These are phyloP conservation scores for Acleris sparsana DNA, from an alignment of 2,888 invertebrate species.

Conservation along the genomic window DNA sequence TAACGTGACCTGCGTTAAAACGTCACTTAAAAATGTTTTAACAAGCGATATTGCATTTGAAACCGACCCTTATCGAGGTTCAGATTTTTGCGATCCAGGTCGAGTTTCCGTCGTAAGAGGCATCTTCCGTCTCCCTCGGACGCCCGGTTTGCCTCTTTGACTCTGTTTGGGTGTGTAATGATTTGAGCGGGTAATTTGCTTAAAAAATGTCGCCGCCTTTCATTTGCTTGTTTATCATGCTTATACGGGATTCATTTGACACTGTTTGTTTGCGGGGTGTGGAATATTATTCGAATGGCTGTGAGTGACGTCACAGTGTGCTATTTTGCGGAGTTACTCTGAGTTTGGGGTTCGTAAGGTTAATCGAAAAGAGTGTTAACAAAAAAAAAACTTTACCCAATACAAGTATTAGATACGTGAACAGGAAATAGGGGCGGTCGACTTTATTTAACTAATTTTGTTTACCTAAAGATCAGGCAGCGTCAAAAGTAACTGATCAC, in stretches of 20 bases:
- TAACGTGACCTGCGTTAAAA: neutral
- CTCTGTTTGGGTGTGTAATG: slow-evolving; percentile 82
- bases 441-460: no score
- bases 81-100: slow-evolving; percentile 38
- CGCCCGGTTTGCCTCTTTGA: slow-evolving; percentile 81
- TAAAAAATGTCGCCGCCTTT: slow-evolving; percentile 72
- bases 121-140: slow-evolving; percentile 61
- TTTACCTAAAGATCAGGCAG: no score
- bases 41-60: slow-evolving; percentile 32
- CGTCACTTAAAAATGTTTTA: slow-evolving; percentile 1
- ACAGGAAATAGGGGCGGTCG: no score
- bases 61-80: slow-evolving; percentile 27
- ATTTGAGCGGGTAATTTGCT: slow-evolving; percentile 78
- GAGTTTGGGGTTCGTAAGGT: neutral
- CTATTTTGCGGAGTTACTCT: neutral
- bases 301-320: neutral
- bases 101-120: slow-evolving; percentile 58
- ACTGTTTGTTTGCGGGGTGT: slow-evolving; percentile 31
- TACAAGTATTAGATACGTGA: no score
- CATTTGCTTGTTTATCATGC: slow-evolving; percentile 43
- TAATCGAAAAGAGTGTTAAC: no score
- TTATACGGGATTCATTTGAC: slow-evolving; percentile 36
- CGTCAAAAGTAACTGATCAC: no score
- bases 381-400: no score
- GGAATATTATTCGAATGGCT: slow-evolving; percentile 16